Percentiles rank a stretch among this genome's conserved stretches.
phyloP scores from a whole-genome alignment of 1,140 invertebrate species.

The Achroia grisella region DNA sequence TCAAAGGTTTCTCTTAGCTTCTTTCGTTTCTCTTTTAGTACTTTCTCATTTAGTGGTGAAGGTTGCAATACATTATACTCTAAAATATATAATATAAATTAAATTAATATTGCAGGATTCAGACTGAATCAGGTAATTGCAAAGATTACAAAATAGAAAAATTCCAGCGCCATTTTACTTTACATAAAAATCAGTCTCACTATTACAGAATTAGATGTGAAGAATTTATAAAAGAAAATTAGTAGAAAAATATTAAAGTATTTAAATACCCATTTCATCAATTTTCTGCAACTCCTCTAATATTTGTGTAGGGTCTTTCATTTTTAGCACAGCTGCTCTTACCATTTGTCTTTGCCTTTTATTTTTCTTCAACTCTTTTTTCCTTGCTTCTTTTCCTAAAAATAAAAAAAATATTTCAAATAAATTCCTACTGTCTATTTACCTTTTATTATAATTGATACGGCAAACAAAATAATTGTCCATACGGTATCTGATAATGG shows the following conservation, averaged over 20 bases:
- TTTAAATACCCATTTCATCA: slow-evolving; percentile 96
- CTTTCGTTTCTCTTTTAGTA: slow-evolving; percentile 96
- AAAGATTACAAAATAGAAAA: too few relatives aligned
- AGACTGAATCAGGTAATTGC: too few relatives aligned
- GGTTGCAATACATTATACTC: slow-evolving; percentile 96
- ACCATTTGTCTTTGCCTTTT: slow-evolving; percentile 97
- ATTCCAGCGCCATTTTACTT: too few relatives aligned
- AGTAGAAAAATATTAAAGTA: slow-evolving; percentile 1
- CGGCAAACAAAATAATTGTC: too few relatives aligned
- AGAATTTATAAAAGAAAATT: too few relatives aligned
- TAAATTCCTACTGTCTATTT: too few relatives aligned
- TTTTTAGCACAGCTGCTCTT: slow-evolving; percentile 96
- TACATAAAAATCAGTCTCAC: too few relatives aligned
- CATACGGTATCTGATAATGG: too few relatives aligned
- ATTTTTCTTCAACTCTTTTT: slow-evolving; percentile 98
- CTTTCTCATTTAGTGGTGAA: slow-evolving; percentile 96
- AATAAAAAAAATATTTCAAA: slow-evolving; percentile 5
- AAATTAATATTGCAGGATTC: too few relatives aligned
- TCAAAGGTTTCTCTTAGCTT: slow-evolving; percentile 97
- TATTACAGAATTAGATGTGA: too few relatives aligned
- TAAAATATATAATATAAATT: too few relatives aligned
- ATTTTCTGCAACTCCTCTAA: slow-evolving; percentile 97
- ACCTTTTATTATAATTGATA: too few relatives aligned
- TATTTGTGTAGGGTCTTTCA: slow-evolving; percentile 96
- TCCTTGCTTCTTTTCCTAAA: slow-evolving; percentile 95